Conservation (phyloP, 2,888 invertebrate species). For the Sarcophaga subvicina region DNA sequence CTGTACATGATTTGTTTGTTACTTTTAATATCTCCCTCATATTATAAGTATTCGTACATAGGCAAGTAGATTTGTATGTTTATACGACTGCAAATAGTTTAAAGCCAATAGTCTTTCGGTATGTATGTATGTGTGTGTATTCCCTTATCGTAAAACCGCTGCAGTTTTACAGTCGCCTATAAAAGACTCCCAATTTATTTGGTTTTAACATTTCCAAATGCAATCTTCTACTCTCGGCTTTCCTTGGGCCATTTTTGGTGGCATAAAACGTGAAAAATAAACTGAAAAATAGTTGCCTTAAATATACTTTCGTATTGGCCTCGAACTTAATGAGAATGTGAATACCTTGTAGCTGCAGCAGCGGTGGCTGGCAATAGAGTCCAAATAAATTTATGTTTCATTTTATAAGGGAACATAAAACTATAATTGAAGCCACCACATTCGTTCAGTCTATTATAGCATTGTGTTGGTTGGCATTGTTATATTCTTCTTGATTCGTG, state of each 20-base stretch:
- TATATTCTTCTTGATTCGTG: not conserved
- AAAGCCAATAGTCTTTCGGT: not conserved
- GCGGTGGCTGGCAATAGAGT: too few relatives aligned
- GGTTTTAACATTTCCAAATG: conserved; percentile 25
- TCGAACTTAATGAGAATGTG: too few relatives aligned
- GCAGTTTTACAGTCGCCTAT: conserved; percentile 41
- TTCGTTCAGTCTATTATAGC: not conserved
- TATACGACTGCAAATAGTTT: too few relatives aligned
- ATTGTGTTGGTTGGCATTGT: too few relatives aligned
- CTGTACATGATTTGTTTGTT: not conserved
- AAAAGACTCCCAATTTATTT: conserved; percentile 21
- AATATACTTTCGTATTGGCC: too few relatives aligned
- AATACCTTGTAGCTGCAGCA: too few relatives aligned
- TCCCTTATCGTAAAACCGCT: conserved; percentile 6
- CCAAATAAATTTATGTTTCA: conserved; percentile 21
- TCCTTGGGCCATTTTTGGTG: not conserved
- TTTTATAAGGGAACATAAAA: not conserved
- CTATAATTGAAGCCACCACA: too few relatives aligned
- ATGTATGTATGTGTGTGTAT: conserved; percentile 1
- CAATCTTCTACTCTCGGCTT: not conserved
- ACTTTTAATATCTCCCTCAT: not conserved
- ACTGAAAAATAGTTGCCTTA: not conserved
- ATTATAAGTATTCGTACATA: too few relatives aligned
- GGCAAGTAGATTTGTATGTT: too few relatives aligned
- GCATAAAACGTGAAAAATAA: not conserved